Evolutionary conservation across 2,888 invertebrate genomes (phyloP).

Genomic region (Odontocerum albicorne): DNA sequence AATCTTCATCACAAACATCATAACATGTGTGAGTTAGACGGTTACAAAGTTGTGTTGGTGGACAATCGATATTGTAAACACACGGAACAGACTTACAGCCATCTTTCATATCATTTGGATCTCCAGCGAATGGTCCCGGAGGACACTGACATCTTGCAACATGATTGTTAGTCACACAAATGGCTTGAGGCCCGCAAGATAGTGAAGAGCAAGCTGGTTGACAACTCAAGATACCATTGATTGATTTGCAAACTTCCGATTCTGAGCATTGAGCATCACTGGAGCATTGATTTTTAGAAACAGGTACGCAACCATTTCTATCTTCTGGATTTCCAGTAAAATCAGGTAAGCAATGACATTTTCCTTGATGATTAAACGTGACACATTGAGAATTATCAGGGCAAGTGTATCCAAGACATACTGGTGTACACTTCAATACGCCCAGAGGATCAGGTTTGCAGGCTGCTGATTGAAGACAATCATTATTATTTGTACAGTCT

Average conservation of each 20-base stretch:
- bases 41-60: conserved; percentile 77
- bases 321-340: conserved; percentile 90
- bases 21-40: conserved; percentile 80
- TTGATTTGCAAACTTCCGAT: conserved; percentile 73
- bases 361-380: conserved; percentile 70
- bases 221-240: conserved; percentile 66
- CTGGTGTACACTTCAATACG: conserved; percentile 77
- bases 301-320: conserved; percentile 78
- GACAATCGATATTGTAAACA: conserved; percentile 84
- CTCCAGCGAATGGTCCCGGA: conserved; percentile 81
- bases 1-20: conserved; percentile 77
- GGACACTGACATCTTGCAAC: conserved; percentile 89
- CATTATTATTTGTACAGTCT: conserved; percentile 70
- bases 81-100: conserved; percentile 83
- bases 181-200: conserved; percentile 81
- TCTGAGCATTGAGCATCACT: conserved; percentile 83
- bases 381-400: conserved; percentile 82
- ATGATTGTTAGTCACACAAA: conserved; percentile 88
- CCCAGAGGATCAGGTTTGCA: conserved; percentile 85
- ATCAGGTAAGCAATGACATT: conserved; percentile 82
- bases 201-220: conserved; percentile 75
- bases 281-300: conserved; percentile 73
- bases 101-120: conserved; percentile 73
- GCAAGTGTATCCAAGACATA: conserved; percentile 81
- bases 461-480: conserved; percentile 70